Conservation (phyloP, 2,888 invertebrate species). For the Polymixis lichenea region DNA sequence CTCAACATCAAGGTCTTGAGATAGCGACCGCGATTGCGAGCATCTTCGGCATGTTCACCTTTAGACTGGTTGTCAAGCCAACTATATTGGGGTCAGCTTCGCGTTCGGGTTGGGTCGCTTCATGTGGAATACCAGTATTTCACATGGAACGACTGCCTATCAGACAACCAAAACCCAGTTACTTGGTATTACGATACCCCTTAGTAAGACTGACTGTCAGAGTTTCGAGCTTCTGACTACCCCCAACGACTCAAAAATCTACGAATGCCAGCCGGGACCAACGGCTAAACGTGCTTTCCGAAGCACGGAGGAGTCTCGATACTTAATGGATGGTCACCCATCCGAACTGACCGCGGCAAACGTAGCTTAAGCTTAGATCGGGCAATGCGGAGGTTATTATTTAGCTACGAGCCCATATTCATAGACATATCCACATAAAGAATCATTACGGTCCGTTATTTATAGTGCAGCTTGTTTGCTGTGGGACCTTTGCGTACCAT, state of each 20-base stretch:
- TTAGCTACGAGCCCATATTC: neutral
- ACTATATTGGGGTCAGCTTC: neutral
- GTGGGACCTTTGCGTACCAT: slow-evolving; percentile 31
- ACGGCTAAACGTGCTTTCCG: neutral
- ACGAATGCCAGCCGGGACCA: neutral
- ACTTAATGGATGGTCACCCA: neutral
- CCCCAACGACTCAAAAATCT: too few species aligned
- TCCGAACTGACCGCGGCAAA: neutral
- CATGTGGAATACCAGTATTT: neutral
- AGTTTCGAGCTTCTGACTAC: too few species aligned
- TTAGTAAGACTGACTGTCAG: too few species aligned
- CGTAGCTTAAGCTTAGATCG: neutral
- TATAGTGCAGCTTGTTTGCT: slow-evolving; percentile 53
- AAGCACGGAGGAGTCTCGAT: neutral
- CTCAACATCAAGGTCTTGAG: too few species aligned
- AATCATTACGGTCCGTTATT: slow-evolving; percentile 42
- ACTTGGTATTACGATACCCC: too few species aligned
- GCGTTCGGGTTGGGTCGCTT: too few species aligned
- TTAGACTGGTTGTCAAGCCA: too few species aligned
- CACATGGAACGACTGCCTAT: neutral
- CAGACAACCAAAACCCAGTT: too few species aligned
- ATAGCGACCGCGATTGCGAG: too few species aligned
- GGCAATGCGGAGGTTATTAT: neutral
- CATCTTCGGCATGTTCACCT: too few species aligned
- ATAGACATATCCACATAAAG: slow-evolving; percentile 14